phyloP scores from a whole-genome alignment of 2,888 invertebrate species.

The Chaitophorus viminalis region DNA sequence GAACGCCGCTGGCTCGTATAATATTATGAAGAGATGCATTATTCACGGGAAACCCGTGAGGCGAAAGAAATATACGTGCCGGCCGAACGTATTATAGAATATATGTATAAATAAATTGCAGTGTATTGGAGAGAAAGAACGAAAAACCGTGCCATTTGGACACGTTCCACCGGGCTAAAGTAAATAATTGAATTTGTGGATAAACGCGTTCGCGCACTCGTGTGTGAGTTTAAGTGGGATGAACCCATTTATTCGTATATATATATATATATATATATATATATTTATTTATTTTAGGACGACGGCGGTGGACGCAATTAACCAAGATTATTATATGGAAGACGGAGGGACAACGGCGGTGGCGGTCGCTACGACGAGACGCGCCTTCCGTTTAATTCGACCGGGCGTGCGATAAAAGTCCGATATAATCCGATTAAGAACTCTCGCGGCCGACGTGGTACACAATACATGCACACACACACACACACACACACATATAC shows the following conservation, averaged over 20 bases:
- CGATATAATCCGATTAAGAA: conserved; percentile 63
- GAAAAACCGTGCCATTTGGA: conserved; percentile 39
- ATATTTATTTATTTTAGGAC: not conserved
- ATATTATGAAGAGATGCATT: too few relatives aligned
- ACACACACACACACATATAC: too few relatives aligned
- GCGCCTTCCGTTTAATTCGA: conserved; percentile 51
- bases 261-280: not conserved
- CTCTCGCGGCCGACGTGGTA: too few relatives aligned
- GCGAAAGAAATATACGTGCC: too few relatives aligned
- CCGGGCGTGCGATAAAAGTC: conserved; percentile 51
- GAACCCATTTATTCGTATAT: not conserved
- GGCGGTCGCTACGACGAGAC: not conserved
- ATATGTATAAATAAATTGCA: too few relatives aligned
- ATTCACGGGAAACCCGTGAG: too few relatives aligned
- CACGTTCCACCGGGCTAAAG: conserved; percentile 51
- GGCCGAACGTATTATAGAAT: too few relatives aligned
- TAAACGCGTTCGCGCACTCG: not conserved
- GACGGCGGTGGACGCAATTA: conserved; percentile 18
- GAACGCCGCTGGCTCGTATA: too few relatives aligned
- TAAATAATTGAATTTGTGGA: conserved; percentile 58
- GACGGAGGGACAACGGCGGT: not conserved
- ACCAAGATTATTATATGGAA: conserved; percentile 44
- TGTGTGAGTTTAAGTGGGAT: not conserved
- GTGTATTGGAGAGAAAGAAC: not conserved
- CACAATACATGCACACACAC: too few relatives aligned